Evolutionary conservation across 2,888 invertebrate species (phyloP), one percentile per base, ranked within the genome.

Genomic region (Phortica okadai): DNA sequence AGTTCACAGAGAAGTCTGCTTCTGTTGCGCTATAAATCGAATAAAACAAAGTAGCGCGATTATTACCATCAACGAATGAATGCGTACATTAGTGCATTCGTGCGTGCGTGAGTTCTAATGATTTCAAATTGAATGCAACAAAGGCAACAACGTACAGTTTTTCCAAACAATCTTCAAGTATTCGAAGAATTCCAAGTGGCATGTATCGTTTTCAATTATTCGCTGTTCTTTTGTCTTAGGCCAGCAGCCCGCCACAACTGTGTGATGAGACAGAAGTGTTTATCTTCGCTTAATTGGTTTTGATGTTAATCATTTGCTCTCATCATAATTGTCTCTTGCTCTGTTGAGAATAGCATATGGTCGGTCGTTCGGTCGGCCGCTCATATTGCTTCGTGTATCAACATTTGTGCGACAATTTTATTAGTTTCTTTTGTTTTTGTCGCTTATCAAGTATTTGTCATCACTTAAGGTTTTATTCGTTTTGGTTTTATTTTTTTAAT

Each of bases 221-320:
- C n/a, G 54, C 25, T 79, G 79, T 77, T 67, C 74, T 76, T 69
- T 78, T 74, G 45, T 62, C 75, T 78, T 50, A 11, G 14, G 50
- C 14, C 14, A 6, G 10, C 8, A 11, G 14, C 1, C 14, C 6
- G 50, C 50, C 8, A 5, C 6, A 50, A 6, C 50, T 8, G 50
- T 3, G 14, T 14, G 25, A 62, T 41, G 56, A 62, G 7, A 41
- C 4, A 70, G 75, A 73, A 76, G 75, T 82, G 79, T 86, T 84
- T 88, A 82, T 86, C 82, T 82, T 79, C 78, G 78, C 78, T 83
- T 88, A 88, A 89, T 88, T 89, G 85, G 80, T 85, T 89, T 82
- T 83, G 86, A 87, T 89, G 82, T 85, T 84, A 83, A 87, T 89
- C 89, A 82, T 56, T 16, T 67, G 64, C 25, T n/a, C 69, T 67